Percentiles rank a stretch among this genome's conserved stretches.
Evolutionary conservation across 2,888 invertebrate species (phyloP).

Genomic region (Chironomus riparius): DNA sequence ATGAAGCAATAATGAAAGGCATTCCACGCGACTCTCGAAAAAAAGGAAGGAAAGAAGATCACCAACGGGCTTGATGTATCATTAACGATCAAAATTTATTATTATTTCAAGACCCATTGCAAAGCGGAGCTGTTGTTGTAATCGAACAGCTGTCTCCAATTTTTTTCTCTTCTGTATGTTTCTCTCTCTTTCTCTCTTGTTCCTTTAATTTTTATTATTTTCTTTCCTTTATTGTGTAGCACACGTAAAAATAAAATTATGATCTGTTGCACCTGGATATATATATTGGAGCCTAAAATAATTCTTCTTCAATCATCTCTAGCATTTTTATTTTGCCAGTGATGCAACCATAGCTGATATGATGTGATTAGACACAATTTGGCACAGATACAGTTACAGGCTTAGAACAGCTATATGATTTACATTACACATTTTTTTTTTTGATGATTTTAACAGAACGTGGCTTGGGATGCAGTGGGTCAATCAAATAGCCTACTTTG

Average conservation of each 20-base stretch:
- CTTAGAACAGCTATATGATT: too few species aligned
- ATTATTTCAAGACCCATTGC: conserved; percentile 5
- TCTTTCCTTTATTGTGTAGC: neutral
- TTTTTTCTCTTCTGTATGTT: too few species aligned
- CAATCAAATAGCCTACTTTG: too few species aligned
- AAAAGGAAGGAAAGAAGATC: conserved; percentile 7
- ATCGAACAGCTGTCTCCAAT: conserved; percentile 17
- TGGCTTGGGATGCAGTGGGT: too few species aligned
- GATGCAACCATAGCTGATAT: too few species aligned
- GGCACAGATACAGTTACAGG: too few species aligned
- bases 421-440: too few species aligned
- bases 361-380: too few species aligned
- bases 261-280: neutral
- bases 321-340: too few species aligned
- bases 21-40: conserved; percentile 11
- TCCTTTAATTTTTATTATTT: neutral
- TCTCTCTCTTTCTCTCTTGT: neutral
- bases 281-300: neutral
- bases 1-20: neutral
- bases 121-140: neutral
- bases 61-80: conserved; percentile 12
- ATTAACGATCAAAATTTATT: conserved; percentile 21
- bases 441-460: too few species aligned
- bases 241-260: conserved; percentile 1
- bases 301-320: neutral